Conservation (phyloP, 2,888 invertebrate species). For the Sminthurides aquaticus region DNA sequence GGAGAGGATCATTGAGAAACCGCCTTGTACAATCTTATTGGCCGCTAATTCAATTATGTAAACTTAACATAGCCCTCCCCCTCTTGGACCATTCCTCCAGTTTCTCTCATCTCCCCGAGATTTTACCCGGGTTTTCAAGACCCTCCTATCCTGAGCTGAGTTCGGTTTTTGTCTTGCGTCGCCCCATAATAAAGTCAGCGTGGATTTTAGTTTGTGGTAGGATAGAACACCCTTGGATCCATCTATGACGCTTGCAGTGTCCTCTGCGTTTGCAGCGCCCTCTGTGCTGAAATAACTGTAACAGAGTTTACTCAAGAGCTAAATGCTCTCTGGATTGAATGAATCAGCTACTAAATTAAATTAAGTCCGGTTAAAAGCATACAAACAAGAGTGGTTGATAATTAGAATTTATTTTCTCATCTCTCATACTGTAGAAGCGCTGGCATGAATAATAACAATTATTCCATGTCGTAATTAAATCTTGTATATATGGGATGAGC, state of each 20-base stretch:
- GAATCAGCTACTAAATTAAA: not conserved
- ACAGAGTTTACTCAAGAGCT: not conserved
- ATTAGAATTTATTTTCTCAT: not conserved
- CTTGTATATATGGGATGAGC: too few relatives aligned
- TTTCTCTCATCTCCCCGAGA: not conserved
- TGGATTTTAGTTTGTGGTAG: not conserved
- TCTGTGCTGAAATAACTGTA: not conserved
- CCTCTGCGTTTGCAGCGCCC: not conserved
- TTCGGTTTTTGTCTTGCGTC: not conserved
- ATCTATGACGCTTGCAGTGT: not conserved
- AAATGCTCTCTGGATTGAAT: not conserved
- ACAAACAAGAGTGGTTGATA: not conserved
- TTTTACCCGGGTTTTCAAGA: too few relatives aligned
- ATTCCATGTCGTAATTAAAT: not conserved
- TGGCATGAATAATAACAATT: not conserved
- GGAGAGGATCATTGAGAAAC: constrained; percentile 42
- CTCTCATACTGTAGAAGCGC: not conserved
- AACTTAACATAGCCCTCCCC: not conserved
- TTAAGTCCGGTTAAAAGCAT: not conserved
- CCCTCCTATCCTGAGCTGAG: too few relatives aligned
- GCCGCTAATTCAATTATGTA: constrained; percentile 42
- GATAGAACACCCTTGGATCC: not conserved
- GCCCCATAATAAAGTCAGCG: not conserved
- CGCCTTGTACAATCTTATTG: constrained; percentile 42
- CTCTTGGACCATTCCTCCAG: not conserved